A percentile compares a stretch with the other conserved stretches of the same genome.
Conservation (phyloP, 2,797 vertebrate genomes). For the Tadarida brasiliensis region DNA sequence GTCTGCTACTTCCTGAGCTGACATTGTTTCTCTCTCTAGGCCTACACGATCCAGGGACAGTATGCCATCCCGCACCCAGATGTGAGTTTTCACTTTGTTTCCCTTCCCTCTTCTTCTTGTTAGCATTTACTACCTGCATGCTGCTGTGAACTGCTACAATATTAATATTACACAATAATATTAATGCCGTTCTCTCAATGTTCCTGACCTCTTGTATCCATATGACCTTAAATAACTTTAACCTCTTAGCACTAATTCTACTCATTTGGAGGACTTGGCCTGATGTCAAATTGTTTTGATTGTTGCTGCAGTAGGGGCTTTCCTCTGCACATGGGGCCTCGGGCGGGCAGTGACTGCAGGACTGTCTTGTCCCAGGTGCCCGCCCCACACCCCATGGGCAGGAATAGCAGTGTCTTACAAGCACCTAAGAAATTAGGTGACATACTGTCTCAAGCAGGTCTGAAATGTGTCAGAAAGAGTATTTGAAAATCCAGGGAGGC, state of each 20-base stretch:
- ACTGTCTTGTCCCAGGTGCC: background rate
- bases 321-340: background rate
- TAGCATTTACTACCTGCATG: constrained; percentile 89
- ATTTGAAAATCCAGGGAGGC: background rate
- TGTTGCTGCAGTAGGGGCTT: constrained; percentile 77
- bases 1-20: background rate
- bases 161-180: constrained; percentile 96
- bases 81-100: constrained; percentile 93
- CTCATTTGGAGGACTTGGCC: constrained; percentile 93
- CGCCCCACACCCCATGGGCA: background rate
- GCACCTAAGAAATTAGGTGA: background rate
- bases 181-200: constrained; percentile 87
- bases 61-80: constrained; percentile 99
- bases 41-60: constrained; percentile 99
- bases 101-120: constrained; percentile 70
- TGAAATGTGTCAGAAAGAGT: background rate
- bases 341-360: background rate
- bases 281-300: constrained; percentile 87
- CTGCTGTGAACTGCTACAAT: constrained; percentile 87
- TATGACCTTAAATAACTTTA: constrained; percentile 88
- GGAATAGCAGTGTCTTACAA: background rate
- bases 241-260: constrained; percentile 86
- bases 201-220: constrained; percentile 84
- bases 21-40: constrained; percentile 88
- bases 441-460: background rate